Evolutionary conservation across 2,113 vertebrate genomes (phyloP), one percentile per base, ranked within the genome.

Genomic region (Recurvirostra avosetta): DNA sequence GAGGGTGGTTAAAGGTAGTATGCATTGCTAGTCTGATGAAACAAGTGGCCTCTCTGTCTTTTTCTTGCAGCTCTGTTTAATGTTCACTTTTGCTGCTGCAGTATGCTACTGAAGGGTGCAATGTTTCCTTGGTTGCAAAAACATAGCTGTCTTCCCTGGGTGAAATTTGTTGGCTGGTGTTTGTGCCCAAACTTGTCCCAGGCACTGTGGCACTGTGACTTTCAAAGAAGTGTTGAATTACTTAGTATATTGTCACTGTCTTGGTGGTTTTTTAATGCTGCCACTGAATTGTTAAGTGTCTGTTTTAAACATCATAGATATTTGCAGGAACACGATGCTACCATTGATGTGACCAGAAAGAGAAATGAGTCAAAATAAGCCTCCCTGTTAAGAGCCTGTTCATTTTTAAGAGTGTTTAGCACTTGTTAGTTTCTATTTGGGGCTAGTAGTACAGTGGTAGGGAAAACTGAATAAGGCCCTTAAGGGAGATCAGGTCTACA

Each of bases 81-180:
- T 27, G 79, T 95, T 86, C 45, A 8, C 68, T 61, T 71, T 22
- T 66, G 78, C 66, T 86, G 63, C 72, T 92, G 82, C 55, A 74
- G 17, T 50, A 15, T 30, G 84, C 67, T 76, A 3, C 82, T 66
- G 63, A 74, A 70, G 73, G 83, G 19, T 83, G 67, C 2, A 1
- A 32, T 55, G 71, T 96, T 94, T 80, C 92, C 82, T 84, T 88
- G 38, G 83, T 80, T 92, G 86, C 94, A 89, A 68, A 84, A 94
- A 75, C 43, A n/a, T 30, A 21, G 6, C 61, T 66, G 58, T 84
- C 74, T 75, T 77, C 65, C 32, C 56, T 84, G 65, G 52, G 47
- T 84, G 63, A 59, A 49, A n/a, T 32, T 40, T 61, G 43, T 49
- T 94, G 86, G 40, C 61, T 27, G 47, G 30, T 68, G 61, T 82